Conservation (phyloP, 2,888 invertebrate species). For the Noctua pronuba region DNA sequence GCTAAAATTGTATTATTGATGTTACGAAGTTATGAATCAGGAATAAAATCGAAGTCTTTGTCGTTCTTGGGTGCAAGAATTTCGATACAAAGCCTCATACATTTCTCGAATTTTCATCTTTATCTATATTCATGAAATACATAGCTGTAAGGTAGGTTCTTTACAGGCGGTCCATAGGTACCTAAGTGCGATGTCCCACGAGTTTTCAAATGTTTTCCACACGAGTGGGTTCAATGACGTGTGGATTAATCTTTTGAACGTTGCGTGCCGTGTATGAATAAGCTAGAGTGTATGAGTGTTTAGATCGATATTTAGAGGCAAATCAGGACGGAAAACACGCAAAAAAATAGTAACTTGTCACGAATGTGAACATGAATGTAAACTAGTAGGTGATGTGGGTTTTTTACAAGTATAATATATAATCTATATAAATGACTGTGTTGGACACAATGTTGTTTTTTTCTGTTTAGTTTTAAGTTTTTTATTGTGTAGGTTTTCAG, state of each 20-base stretch:
- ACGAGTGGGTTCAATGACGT: slow-evolving; percentile 7
- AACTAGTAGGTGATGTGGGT: background rate
- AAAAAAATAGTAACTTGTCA: slow-evolving; percentile 10
- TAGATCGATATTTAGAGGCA: slow-evolving; percentile 17
- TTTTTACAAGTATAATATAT: too few species aligned
- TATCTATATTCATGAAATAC: slow-evolving; percentile 12
- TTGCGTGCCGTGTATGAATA: slow-evolving; percentile 17
- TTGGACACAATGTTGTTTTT: background rate
- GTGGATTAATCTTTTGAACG: background rate
- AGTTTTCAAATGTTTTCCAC: background rate
- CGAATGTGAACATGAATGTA: background rate
- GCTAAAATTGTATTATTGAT: background rate
- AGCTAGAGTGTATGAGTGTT: slow-evolving; percentile 11
- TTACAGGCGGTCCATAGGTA: slow-evolving; percentile 12
- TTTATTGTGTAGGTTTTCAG: too few species aligned
- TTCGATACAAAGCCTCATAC: background rate
- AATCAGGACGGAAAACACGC: slow-evolving; percentile 15
- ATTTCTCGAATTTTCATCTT: background rate
- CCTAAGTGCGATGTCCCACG: slow-evolving; percentile 7
- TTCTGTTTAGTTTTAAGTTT: too few species aligned
- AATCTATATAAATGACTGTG: background rate
- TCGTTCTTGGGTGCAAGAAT: background rate
- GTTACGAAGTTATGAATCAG: background rate
- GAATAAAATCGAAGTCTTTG: background rate
- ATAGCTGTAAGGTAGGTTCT: background rate